These are phyloP conservation scores for Tetraneura akinire DNA, from an alignment of 1,140 invertebrate species.

Conservation along the genomic window DNA sequence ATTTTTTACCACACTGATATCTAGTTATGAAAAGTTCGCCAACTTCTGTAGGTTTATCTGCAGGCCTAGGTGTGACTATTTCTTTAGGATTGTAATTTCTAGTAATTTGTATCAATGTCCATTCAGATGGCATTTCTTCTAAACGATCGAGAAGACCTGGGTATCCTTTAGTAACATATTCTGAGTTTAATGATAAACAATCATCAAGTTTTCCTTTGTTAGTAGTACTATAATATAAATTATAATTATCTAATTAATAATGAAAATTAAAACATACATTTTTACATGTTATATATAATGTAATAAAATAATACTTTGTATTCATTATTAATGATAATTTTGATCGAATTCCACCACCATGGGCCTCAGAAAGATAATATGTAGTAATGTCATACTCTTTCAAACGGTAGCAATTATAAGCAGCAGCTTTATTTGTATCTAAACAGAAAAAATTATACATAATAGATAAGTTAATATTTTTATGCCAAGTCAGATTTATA, in stretches of 20 bases:
- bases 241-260: neutral
- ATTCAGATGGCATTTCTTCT: constrained; percentile 52
- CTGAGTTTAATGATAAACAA: constrained; percentile 31
- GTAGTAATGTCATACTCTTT: constrained; percentile 17
- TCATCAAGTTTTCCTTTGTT: constrained; percentile 11
- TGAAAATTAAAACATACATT: neutral
- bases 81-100: constrained; percentile 33
- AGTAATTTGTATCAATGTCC: constrained; percentile 51
- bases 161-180: constrained; percentile 42
- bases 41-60: constrained; percentile 25
- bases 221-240: neutral
- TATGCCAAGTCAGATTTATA: no score
- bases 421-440: constrained; percentile 47
- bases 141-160: constrained; percentile 43
- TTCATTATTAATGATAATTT: constrained; percentile 16
- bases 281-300: neutral
- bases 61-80: constrained; percentile 54
- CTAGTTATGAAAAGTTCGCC: constrained; percentile 32
- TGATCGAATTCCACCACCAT: constrained; percentile 46
- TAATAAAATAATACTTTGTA: constrained; percentile 4
- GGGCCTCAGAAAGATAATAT: constrained; percentile 30
- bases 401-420: constrained; percentile 10
- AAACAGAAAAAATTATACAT: no score
- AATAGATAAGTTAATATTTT: no score
- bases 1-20: constrained; percentile 40